Conservation (phyloP, 1,140 invertebrate genomes). For the Fopius arisanus region DNA sequence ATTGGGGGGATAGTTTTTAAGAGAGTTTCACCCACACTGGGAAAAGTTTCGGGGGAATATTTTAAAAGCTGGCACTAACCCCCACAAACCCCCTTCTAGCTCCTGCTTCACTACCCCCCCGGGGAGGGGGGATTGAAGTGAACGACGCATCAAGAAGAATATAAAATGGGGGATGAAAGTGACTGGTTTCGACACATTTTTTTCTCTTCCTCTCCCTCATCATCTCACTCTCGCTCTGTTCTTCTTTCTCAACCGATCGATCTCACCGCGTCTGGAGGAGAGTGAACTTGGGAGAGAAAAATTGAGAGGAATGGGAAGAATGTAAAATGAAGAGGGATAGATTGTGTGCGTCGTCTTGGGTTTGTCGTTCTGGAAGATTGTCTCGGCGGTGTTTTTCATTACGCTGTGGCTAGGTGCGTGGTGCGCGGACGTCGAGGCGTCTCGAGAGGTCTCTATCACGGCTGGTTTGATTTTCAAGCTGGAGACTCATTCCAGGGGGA, state of each 20-base stretch:
- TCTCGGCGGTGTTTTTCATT: slow-evolving; percentile 34
- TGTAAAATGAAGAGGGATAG: neutral
- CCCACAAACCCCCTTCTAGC: neutral
- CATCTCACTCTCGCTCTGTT: neutral
- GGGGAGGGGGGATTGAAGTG: slow-evolving; percentile 18
- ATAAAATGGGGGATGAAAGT: slow-evolving; percentile 28
- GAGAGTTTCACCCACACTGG: neutral
- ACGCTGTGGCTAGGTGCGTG: slow-evolving; percentile 20
- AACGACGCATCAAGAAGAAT: slow-evolving; percentile 2
- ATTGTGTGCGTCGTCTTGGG: slow-evolving; percentile 5
- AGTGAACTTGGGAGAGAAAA: slow-evolving; percentile 11
- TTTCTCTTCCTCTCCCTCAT: slow-evolving; percentile 15
- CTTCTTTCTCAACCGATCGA: slow-evolving; percentile 5
- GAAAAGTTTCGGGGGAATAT: neutral
- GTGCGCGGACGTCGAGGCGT: slow-evolving; percentile 1
- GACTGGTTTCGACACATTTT: slow-evolving; percentile 33
- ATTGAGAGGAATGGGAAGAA: neutral
- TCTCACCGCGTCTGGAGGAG: slow-evolving; percentile 16
- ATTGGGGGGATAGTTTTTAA: slow-evolving; percentile 8
- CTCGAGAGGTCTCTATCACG: slow-evolving; percentile 24
- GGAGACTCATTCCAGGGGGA: slow-evolving; percentile 4
- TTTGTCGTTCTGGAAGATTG: slow-evolving; percentile 27
- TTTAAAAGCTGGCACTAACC: neutral
- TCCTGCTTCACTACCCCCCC: too few relatives aligned
- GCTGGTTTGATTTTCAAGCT: slow-evolving; percentile 30